phyloP scores from a whole-genome alignment of 2,113 vertebrate genomes.

The Bombycilla garrulus region DNA sequence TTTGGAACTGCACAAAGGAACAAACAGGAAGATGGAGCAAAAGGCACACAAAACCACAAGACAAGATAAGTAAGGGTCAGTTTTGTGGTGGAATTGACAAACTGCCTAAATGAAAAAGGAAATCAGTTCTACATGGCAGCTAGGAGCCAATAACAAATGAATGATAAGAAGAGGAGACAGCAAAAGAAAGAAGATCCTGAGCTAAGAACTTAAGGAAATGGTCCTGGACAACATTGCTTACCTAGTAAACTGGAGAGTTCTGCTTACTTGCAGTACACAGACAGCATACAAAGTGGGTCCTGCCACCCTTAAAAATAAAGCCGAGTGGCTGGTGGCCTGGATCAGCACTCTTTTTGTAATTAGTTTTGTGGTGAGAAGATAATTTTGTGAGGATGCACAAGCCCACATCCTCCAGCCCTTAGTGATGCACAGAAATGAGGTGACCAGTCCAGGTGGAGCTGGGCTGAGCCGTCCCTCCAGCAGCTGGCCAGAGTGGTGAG shows the following conservation, averaged over 20 bases:
- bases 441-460: not conserved
- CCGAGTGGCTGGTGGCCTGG: not conserved
- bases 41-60: not conserved
- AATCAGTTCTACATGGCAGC: not conserved
- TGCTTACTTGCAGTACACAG: not conserved
- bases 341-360: not conserved
- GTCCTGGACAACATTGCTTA: not conserved
- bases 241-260: not conserved
- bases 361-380: not conserved
- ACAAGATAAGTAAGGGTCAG: not conserved
- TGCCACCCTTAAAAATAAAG: not conserved
- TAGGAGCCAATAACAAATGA: not conserved
- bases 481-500: not conserved
- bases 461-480: not conserved
- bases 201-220: not conserved
- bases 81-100: not conserved
- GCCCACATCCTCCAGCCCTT: not conserved
- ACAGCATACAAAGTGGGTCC: not conserved
- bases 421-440: not conserved
- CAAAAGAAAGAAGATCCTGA: not conserved
- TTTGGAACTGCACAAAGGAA: not conserved
- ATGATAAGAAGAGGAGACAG: not conserved
- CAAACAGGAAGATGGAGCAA: not conserved
- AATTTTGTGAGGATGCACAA: not conserved
- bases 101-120: not conserved